Percentiles rank a stretch among this genome's conserved stretches.
Conservation (phyloP, 92 coral and sea anemone species). For the Montipora capitata region DNA sequence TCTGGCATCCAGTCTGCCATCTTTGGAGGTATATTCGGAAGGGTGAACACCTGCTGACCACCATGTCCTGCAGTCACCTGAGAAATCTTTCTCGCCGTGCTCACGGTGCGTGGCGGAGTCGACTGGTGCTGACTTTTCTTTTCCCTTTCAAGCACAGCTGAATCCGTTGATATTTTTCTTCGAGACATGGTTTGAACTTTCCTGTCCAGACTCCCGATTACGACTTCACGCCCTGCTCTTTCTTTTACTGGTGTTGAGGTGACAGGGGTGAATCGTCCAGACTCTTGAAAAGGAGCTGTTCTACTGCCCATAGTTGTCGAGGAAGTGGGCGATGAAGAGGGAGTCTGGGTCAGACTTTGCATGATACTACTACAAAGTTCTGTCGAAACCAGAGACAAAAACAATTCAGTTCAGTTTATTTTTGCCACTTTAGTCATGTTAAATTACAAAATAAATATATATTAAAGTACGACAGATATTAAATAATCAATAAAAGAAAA, state of each 20-base stretch:
- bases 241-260: slow-evolving; percentile 60
- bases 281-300: slow-evolving; percentile 39
- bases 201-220: slow-evolving; percentile 69
- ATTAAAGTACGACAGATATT: too few species aligned
- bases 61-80: slow-evolving; percentile 12
- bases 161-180: slow-evolving; percentile 14
- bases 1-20: slow-evolving; percentile 96
- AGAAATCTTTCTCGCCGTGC: slow-evolving; percentile 59
- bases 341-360: slow-evolving; percentile 51
- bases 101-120: slow-evolving; percentile 47
- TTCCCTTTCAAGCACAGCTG: slow-evolving; percentile 27
- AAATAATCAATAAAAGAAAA: too few species aligned
- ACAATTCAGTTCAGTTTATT: background rate
- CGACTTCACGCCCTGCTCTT: slow-evolving; percentile 50
- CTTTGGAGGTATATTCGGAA: slow-evolving; percentile 88
- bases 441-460: too few species aligned
- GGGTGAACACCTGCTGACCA: slow-evolving; percentile 77
- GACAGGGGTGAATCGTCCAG: slow-evolving; percentile 78
- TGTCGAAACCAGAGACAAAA: background rate
- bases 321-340: slow-evolving; percentile 71
- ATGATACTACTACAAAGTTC: slow-evolving; percentile 61
- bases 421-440: too few species aligned
- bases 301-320: slow-evolving; percentile 59
- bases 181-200: slow-evolving; percentile 21
- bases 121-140: slow-evolving; percentile 45